A percentile compares a stretch with the other conserved stretches of the same genome.
phyloP scores from a whole-genome alignment of 1,140 invertebrate genomes.

The Cheumatopsyche charites region DNA sequence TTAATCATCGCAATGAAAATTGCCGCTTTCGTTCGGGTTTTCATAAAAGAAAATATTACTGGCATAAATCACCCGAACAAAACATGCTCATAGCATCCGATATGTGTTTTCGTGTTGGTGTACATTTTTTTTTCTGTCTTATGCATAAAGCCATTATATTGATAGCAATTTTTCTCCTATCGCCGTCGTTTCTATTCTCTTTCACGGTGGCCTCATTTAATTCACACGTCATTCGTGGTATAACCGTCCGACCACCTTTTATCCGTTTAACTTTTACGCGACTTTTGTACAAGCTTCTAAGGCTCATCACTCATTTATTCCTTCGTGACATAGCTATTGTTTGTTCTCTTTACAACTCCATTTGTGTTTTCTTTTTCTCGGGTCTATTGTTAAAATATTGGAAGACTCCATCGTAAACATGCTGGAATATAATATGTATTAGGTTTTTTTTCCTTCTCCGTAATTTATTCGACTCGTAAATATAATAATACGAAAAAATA shows the following conservation, averaged over 20 bases:
- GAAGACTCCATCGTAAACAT: too few species aligned
- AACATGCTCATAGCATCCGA: too few species aligned
- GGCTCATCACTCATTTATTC: conserved; percentile 28
- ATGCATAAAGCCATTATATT: neutral
- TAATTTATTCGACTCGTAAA: neutral
- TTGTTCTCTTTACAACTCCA: conserved; percentile 28
- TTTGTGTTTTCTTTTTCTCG: conserved; percentile 10
- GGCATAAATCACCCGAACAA: too few species aligned
- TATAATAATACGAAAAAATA: neutral
- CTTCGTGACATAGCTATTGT: conserved; percentile 18
- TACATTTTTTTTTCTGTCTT: too few species aligned
- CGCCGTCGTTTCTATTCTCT: conserved; percentile 4
- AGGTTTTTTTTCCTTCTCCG: neutral
- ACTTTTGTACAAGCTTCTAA: conserved; percentile 22
- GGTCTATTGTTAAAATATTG: neutral
- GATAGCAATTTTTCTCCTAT: conserved; percentile 9
- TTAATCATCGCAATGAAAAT: too few species aligned
- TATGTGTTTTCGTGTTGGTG: too few species aligned
- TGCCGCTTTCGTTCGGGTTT: too few species aligned
- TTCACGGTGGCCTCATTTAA: conserved; percentile 12
- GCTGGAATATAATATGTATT: neutral
- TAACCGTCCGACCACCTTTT: conserved; percentile 1
- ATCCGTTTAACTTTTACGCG: conserved; percentile 22
- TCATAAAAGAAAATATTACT: too few species aligned
- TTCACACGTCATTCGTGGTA: neutral